Evolutionary conservation across 2,113 vertebrate genomes (phyloP), one percentile per base, ranked within the genome.

Genomic region (Limnothrissa miodon): DNA sequence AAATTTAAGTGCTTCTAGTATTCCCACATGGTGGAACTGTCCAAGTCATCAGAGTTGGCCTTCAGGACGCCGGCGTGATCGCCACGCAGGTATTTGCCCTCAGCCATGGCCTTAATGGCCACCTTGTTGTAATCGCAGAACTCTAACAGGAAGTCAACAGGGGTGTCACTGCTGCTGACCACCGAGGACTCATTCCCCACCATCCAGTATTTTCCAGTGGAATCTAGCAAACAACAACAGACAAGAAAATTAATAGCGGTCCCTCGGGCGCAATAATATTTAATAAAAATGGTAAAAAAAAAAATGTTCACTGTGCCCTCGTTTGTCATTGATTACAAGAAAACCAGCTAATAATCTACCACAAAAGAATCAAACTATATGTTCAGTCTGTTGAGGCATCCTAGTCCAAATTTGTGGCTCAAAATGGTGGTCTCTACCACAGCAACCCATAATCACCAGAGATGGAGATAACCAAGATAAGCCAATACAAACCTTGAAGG

Each of bases 111-210:
- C 91, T 97, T 98, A 90, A 99, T 93, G 19, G 98, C 98, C 91
- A 99, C 95, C 92, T 99, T 99, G 95, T 98, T 98, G 92, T 98
- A 98, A 90, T 99, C 98, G 74, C 97, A 98, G 93, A 99, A 99
- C 93, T 99, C 97, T 0, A 99, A 96, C 91, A 97, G 96, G 96
- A 99, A 99, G 91, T 99, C 97, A 78, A 99, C 95, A 0, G 97
- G 96, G 0, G 87, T 79, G 87, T 97, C 95, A 3, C 98, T 99
- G 96, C 98, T 99, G 96, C 98, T 99, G 92, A 97, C 95, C 87
- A 99, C 96, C 0, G 96, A 94, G 0, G 96, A 95, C 90, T 99
- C 98, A 0, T 86, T 96, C 0, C 97, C 98, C 74, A 98, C 96
- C 92, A 94, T 98, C 98, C 98, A 99, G 95, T 99, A 99, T 87